Evolutionary conservation across 2,113 vertebrate species (phyloP).

Genomic region (Lophura nycthemera): DNA sequence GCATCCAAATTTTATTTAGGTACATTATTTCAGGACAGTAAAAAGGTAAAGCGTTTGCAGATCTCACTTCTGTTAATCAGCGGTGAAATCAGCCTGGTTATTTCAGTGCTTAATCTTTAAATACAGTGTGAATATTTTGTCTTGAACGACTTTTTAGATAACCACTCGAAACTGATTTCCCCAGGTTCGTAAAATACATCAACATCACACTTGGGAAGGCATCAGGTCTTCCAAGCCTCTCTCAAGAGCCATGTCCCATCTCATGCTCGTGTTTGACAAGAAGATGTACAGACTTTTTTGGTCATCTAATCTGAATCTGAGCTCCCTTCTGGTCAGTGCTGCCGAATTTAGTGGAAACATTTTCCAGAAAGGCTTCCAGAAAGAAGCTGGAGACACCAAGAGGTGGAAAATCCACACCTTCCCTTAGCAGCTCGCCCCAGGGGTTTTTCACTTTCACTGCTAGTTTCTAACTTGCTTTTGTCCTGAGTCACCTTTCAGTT

Average conservation of each 20-base stretch:
- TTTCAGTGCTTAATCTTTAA: not conserved
- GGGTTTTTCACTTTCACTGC: not conserved
- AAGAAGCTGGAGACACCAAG: constrained; percentile 27
- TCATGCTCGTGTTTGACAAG: not conserved
- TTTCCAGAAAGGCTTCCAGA: constrained; percentile 55
- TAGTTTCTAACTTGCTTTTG: constrained; percentile 19
- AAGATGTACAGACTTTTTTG: constrained; percentile 6
- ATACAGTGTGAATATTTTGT: not conserved
- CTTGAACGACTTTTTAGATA: not conserved
- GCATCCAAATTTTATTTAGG: not conserved
- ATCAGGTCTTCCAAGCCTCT: not conserved
- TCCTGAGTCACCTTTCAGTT: not conserved
- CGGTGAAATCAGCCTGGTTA: not conserved
- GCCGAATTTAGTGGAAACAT: constrained; percentile 27
- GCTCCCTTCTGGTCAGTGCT: constrained; percentile 43
- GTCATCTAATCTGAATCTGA: constrained; percentile 31
- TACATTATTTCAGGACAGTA: not conserved
- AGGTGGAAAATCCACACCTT: constrained; percentile 22
- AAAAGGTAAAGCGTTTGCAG: not conserved
- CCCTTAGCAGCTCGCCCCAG: not conserved
- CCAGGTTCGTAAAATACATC: not conserved
- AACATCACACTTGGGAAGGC: not conserved
- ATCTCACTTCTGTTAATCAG: not conserved
- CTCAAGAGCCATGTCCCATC: not conserved
- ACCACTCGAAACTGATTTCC: not conserved